Evolutionary conservation across 2,113 vertebrate genomes (phyloP), one percentile per base, ranked within the genome.

Genomic region (Onychostruthus taczanowskii): DNA sequence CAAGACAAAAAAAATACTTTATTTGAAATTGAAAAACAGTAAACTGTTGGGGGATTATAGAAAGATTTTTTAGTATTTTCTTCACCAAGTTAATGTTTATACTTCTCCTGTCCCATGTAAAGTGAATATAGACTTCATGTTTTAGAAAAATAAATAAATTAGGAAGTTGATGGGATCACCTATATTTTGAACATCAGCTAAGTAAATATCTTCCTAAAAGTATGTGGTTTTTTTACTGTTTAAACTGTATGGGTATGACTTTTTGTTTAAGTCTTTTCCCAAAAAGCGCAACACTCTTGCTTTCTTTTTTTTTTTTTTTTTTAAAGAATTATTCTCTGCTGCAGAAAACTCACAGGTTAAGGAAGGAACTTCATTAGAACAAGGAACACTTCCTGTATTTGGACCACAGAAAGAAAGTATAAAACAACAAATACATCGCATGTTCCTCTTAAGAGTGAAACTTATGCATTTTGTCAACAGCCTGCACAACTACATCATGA

Each of bases 391-490:
- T 76, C 66, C 95, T 84, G 79, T 58, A 8, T 85, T 97, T 90
- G 95, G 95, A 53, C 39, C 88, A 1, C 97, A 94, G 22, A 98
- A 96, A 84, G 98, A 98, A 70, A 97, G 96, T 3, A 64, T 98
- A 59, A 98, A 98, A 75, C 99, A 99, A 58, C 99, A 99, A 97
- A 98, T 99, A 88, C 99, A 99, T 95, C 98, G 99, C 27, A 99
- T 99, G 99, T 99, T 99, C 92, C 98, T 99, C 68, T 95, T 99
- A 58, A 94, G 99, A 56, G 99, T 99, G 94, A 99, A 99, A 96
- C 99, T 99, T 61, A 99, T 99, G 99, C 99, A 99, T 94, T 99
- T 99, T 95, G 99, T 99, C 88, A 99, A 99, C 98, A 99, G 99
- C 77, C 97, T 99, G 23, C 99, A 99, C 98, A 99, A 99, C 98